Evolutionary conservation across 1,140 invertebrate species (phyloP).

Genomic region (Drosophila carrolli): DNA sequence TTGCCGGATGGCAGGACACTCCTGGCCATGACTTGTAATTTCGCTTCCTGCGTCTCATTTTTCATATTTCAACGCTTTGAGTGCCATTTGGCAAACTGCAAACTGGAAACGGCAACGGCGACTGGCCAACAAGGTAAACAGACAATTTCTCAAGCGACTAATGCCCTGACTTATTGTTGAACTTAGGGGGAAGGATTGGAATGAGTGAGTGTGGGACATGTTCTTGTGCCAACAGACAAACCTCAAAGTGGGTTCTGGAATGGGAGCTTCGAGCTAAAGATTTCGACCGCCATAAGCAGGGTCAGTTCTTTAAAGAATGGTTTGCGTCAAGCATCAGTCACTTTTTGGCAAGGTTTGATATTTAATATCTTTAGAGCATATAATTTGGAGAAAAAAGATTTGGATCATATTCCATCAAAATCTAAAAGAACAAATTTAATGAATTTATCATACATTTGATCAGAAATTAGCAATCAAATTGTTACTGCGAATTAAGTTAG

Average conservation of each 20-base stretch:
- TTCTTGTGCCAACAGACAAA: constrained; percentile 43
- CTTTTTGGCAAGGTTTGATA: too few relatives aligned
- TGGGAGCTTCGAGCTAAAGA: background rate
- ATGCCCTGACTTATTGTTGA: constrained; percentile 77
- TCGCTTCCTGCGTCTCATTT: constrained; percentile 77
- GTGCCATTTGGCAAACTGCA: constrained; percentile 73
- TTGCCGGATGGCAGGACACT: constrained; percentile 47
- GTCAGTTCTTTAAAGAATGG: background rate
- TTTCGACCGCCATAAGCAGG: background rate
- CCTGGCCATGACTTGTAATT: constrained; percentile 61
- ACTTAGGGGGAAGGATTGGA: constrained; percentile 25
- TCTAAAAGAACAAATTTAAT: too few relatives aligned
- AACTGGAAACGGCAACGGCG: constrained; percentile 41
- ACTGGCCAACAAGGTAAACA: constrained; percentile 77
- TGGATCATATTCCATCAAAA: background rate
- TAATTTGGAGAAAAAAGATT: too few relatives aligned
- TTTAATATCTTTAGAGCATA: too few relatives aligned
- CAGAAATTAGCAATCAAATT: too few relatives aligned
- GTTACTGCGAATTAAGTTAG: too few relatives aligned
- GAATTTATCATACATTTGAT: too few relatives aligned
- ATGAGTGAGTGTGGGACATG: constrained; percentile 24
- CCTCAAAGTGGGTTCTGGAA: constrained; percentile 21
- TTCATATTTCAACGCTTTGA: constrained; percentile 74
- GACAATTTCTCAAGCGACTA: constrained; percentile 81
- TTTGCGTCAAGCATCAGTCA: background rate